These are phyloP conservation scores for Emmelina monodactyla DNA, from an alignment of 2,888 invertebrate species.

Conservation along the genomic window DNA sequence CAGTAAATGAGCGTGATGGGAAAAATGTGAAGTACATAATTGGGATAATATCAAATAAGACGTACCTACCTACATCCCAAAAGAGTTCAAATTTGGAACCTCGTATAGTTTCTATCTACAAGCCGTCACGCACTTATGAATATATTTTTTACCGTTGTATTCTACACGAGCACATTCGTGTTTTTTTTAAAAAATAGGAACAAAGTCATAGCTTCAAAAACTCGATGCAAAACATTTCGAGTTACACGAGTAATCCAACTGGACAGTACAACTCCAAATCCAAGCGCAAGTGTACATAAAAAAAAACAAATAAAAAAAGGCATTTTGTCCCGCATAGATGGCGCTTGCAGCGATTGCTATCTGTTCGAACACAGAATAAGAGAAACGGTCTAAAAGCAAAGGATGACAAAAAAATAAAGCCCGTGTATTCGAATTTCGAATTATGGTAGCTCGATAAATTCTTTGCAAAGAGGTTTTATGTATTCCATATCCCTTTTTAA, in stretches of 20 bases:
- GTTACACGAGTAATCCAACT: conserved; percentile 1
- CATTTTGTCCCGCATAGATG: conserved; percentile 20
- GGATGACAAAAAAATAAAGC: neutral
- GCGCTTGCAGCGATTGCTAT: neutral
- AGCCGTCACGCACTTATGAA: no score
- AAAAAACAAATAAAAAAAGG: conserved; percentile 15
- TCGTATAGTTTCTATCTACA: no score
- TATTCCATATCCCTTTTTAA: no score
- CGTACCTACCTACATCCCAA: no score
- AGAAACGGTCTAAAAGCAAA: conserved; percentile 13
- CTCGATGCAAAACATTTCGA: neutral
- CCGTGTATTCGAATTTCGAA: neutral
- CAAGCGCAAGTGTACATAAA: conserved; percentile 21
- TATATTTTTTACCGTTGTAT: no score
- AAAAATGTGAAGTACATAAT: no score
- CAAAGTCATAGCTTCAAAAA: neutral
- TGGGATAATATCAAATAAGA: no score
- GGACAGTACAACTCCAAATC: conserved; percentile 19
- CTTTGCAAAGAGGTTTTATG: conserved; percentile 1
- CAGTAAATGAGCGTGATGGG: no score
- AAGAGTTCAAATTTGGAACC: no score
- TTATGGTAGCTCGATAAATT: neutral
- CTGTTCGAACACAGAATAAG: conserved; percentile 20
- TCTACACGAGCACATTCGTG: no score
- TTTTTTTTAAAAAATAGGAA: neutral